Evolutionary conservation across 2,797 vertebrate species (phyloP), one percentile per base, ranked within the genome.

Genomic region (Dallia pectoralis): DNA sequence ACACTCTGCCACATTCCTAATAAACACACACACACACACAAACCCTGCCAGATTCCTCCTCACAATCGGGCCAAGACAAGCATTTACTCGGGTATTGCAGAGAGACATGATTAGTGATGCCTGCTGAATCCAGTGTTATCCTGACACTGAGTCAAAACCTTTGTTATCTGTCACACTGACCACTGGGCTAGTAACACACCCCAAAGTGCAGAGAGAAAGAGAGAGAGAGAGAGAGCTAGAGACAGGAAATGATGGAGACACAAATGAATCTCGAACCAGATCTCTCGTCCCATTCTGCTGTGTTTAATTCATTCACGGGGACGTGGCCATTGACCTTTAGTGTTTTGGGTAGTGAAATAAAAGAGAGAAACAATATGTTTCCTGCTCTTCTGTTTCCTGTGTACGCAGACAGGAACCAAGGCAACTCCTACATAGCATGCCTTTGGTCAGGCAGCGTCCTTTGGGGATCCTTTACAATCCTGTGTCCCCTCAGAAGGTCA

Each of bases 41-140:
- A 9, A 30, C 25, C 1, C 27, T 25, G n/a, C 56, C 66, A 27
- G 36, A 62, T 15, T 62, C 65, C 69, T 74, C 74, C 72, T 75
- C 27, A 48, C 2, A n/a, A 33, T 16, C 27, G 56, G 69, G 71
- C 71, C 67, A 49, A 59, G 71, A 71, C 61, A 33, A 65, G 59
- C 63, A 18, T 49, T 74, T 66, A 63, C 73, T 74, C 67, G 63
- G 63, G 33, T 59, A 40, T 67, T 70, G 18, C 72, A 47, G 72
- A 62, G 53, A 76, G 69, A 71, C 74, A 69, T 53, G 62, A 74
- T 80, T 73, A 53, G 51, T 56, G 64, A 79, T 59, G 63, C 79
- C 36, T 72, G 53, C 72, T 51, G 19, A 65, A 27, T 25, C 40
- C 66, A 79, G 73, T 40, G 53, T 69, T 72, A 48, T 71, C 66